phyloP scores from a whole-genome alignment of 2,888 invertebrate species.

The Cistogaster globosa region DNA sequence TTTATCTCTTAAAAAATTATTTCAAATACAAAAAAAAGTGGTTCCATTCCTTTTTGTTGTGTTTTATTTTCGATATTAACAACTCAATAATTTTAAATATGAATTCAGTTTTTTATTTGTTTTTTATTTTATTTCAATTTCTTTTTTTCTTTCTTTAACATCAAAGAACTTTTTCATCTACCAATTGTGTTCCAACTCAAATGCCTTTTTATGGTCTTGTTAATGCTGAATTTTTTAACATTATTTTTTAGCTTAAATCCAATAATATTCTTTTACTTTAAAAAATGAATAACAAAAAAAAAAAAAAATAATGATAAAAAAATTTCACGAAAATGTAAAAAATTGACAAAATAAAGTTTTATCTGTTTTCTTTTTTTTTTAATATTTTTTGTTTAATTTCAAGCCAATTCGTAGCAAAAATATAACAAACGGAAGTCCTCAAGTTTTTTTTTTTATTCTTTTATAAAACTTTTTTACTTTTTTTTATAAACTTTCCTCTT shows the following conservation, averaged over 20 bases:
- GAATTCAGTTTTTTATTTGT: conserved; percentile 26
- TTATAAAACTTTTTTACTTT: background rate
- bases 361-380: conserved; percentile 9
- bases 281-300: conserved; percentile 6
- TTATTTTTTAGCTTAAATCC: conserved; percentile 57
- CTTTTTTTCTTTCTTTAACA: conserved; percentile 27
- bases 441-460: conserved; percentile 29
- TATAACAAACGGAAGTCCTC: conserved; percentile 65
- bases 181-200: background rate
- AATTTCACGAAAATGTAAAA: background rate
- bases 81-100: conserved; percentile 54
- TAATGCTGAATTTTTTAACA: conserved; percentile 38
- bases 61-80: conserved; percentile 13
- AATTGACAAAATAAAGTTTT: conserved; percentile 21
- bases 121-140: background rate
- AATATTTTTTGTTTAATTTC: conserved; percentile 39
- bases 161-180: conserved; percentile 53
- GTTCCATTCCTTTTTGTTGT: background rate
- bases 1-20: too few species aligned
- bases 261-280: conserved; percentile 55
- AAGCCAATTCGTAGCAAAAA: conserved; percentile 56
- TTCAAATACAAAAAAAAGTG: too few species aligned
- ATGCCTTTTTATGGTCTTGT: conserved; percentile 46
- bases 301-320: background rate
- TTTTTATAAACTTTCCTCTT: conserved; percentile 30